A percentile compares a stretch with the other conserved stretches of the same genome.
Conservation (phyloP, 2,888 invertebrate species). For the Odontothrips loti region DNA sequence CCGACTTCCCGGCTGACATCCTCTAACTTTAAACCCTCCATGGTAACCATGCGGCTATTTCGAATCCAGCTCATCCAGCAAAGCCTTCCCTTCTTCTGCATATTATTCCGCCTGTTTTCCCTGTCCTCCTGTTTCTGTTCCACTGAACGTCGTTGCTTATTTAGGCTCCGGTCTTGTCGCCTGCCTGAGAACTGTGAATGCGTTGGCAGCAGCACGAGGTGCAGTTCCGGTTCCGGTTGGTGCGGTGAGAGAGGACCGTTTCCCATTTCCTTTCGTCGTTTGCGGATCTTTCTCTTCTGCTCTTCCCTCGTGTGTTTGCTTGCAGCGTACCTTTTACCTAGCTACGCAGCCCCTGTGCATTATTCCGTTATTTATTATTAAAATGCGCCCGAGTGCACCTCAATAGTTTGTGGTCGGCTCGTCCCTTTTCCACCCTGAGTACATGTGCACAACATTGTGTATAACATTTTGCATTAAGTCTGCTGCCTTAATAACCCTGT, state of each 20-base stretch:
- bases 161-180: too few species aligned
- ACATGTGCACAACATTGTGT: not conserved
- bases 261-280: too few species aligned
- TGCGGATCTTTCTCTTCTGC: too few species aligned
- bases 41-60: not conserved
- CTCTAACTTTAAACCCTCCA: not conserved
- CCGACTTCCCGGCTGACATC: slow-evolving; percentile 7
- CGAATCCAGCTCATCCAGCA: not conserved
- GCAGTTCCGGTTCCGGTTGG: too few species aligned
- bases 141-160: too few species aligned
- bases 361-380: not conserved
- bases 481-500: not conserved
- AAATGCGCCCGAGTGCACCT: too few species aligned
- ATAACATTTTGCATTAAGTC: not conserved
- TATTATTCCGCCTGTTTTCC: not conserved
- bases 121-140: not conserved
- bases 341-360: not conserved
- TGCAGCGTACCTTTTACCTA: not conserved
- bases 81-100: not conserved
- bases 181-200: too few species aligned
- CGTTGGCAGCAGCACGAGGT: too few species aligned
- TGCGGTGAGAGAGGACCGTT: too few species aligned
- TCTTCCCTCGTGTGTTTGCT: not conserved
- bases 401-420: too few species aligned
- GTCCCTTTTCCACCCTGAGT: too few species aligned